Evolutionary conservation across 2,797 vertebrate species (phyloP).

Genomic region (Acanthis flammea): DNA sequence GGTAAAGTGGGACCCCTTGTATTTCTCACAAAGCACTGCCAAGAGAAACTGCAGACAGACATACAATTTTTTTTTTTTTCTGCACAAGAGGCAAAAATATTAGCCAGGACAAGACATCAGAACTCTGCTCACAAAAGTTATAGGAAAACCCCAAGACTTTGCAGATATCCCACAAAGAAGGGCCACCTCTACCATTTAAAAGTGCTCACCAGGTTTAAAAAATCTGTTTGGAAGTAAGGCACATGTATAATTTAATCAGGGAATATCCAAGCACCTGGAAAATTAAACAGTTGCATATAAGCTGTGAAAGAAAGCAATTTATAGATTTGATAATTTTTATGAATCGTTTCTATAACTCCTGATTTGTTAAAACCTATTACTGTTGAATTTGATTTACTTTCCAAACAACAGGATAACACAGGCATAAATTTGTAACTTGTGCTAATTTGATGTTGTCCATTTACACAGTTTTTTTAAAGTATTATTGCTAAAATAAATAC

Average conservation of each 20-base stretch:
- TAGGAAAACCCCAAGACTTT: background rate
- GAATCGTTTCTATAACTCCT: background rate
- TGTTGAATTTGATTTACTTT: background rate
- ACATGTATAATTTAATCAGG: background rate
- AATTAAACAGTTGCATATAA: background rate
- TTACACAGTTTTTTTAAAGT: slow-evolving; percentile 25
- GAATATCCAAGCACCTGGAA: background rate
- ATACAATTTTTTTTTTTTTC: background rate
- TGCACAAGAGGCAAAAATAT: background rate
- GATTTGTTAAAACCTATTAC: background rate
- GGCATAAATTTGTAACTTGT: background rate
- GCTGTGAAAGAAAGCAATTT: background rate
- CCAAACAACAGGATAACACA: background rate
- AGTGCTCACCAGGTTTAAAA: background rate
- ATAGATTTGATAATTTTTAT: background rate
- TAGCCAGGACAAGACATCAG: background rate
- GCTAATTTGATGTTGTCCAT: background rate
- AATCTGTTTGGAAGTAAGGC: background rate
- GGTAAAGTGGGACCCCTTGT: background rate
- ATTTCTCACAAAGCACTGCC: background rate
- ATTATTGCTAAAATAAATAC: slow-evolving; percentile 23
- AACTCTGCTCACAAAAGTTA: background rate
- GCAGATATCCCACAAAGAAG: background rate
- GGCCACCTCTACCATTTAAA: background rate
- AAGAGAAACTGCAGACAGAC: background rate